Base-by-base conservation (phyloP, 1,140 invertebrate genomes). In the Maniola jurtina region DNA sequence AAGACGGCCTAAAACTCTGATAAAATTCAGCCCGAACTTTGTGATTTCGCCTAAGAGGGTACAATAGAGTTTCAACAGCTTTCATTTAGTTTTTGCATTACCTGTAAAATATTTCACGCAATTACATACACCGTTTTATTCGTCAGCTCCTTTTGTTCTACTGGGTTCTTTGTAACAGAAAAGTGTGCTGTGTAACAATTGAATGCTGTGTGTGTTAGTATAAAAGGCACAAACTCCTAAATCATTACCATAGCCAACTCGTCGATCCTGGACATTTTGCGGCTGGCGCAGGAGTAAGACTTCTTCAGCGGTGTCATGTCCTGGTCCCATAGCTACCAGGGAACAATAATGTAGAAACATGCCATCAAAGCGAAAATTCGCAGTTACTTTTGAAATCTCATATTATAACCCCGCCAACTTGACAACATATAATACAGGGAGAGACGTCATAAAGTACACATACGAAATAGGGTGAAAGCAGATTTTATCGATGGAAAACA, bases 241-340 rank as follows among this genome's bases (percentile, higher is more conserved):
- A 61, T 55, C 59, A 57, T 85, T 88, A 89, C 85, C 85, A 89
- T 80, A 45, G 95, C 94, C 90, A 96, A 92, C 90, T 96, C 93
- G 84, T 95, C 95, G 92, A 96, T 96, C 91, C 95, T 93, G 92
- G 95, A 96, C 90, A 96, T 95, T 92, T 94, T 93, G 81, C 95
- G 92, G 88, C 95, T 94, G 88, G 94, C 93, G 80, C 92, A 92
- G 66, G 94, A 94, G 69, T 96, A 92, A 77, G 94, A 94, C 88
- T 93, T 93, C 92, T 96, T 96, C 83, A 96, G 92, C 83, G 95
- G 95, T 82, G 94, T 93, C 88, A 96, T 96, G 89, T 97, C 95
- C 93, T 96, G 95, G 93, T 97, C 95, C 95, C 95, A 97, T 74
- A 96, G 91, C 94, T 96, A 93, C 86, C 79, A 78, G 77, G 76